Evolutionary conservation across 2,797 vertebrate species (phyloP).

Genomic region (Uromys caudimaculatus): DNA sequence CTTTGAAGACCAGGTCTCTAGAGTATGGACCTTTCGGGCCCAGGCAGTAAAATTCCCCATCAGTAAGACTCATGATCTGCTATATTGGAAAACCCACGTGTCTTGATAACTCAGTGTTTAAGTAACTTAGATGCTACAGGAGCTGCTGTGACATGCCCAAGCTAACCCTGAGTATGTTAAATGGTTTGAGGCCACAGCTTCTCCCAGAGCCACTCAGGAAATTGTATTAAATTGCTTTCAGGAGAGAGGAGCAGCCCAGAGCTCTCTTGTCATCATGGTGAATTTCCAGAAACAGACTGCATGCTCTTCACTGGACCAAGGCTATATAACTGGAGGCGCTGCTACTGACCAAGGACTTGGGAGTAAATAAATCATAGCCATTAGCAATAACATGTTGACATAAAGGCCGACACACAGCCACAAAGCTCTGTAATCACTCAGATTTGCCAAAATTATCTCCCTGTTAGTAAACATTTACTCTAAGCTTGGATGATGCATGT

Average conservation of each 20-base stretch:
- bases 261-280: neutral
- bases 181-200: neutral
- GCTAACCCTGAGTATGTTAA: neutral
- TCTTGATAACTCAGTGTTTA: neutral
- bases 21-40: neutral
- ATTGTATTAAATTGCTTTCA: slow-evolving; percentile 13
- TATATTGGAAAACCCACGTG: neutral
- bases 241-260: neutral
- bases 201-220: neutral
- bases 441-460: slow-evolving; percentile 60
- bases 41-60: neutral
- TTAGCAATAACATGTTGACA: slow-evolving; percentile 34
- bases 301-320: neutral
- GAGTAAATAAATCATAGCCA: slow-evolving; percentile 44
- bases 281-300: slow-evolving; percentile 32
- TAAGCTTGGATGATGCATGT: neutral
- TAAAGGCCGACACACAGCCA: neutral
- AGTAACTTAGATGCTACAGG: neutral
- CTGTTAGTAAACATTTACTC: slow-evolving; percentile 57
- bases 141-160: neutral
- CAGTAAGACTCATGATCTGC: neutral
- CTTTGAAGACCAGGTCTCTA: neutral
- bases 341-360: slow-evolving; percentile 12
- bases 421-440: slow-evolving; percentile 39
- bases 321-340: neutral